Evolutionary conservation across 2,888 invertebrate species (phyloP), one percentile per base, ranked within the genome.

Genomic region (Drosophila pegasa): DNA sequence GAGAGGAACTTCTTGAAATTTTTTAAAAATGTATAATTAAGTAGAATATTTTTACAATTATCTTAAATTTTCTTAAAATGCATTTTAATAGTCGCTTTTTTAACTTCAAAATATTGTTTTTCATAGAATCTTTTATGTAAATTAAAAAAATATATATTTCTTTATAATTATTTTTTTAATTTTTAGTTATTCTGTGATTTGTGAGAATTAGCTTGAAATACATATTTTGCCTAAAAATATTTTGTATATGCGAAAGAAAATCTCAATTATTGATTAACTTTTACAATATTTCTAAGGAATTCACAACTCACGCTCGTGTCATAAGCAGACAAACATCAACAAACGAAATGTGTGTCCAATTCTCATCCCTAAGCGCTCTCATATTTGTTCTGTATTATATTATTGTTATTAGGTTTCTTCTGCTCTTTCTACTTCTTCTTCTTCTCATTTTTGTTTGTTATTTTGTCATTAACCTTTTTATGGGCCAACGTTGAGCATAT

Each of bases 391-490:
- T 55, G 14, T 62, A 16, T 45, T 14, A 31, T 50, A 22, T 50
- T 50, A 22, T 33, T 50, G 10, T 35, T 50, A 35, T 54, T 43
- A 29, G 59, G 12, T 38, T 40, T 47, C 7, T 41, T 10, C 48
- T 35, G 12, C 33, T 40, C 40, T 5, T 41, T 10, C 48, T 35
- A 33, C n/a, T 58, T n/a, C 40, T 16, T 50, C n/a, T 41, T 0
- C 7, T 10, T 33, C 5, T n/a, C 3, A 14, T 56, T 33, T 50
- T 25, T 52, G 54, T 58, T 40, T 57, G 50, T 71, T 60, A 57
- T 65, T 70, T 74, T 68, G 60, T 75, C 82, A 88, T 87, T 87
- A 84, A 87, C 80, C 78, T 80, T 88, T 82, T 78, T 88, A 87
- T 87, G 71, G 62, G 57, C 57, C 41, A 63, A 57, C 60, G 60